These are phyloP conservation scores for Perizoma flavofasciatum DNA, from an alignment of 2,888 invertebrate species.

Conservation along the genomic window DNA sequence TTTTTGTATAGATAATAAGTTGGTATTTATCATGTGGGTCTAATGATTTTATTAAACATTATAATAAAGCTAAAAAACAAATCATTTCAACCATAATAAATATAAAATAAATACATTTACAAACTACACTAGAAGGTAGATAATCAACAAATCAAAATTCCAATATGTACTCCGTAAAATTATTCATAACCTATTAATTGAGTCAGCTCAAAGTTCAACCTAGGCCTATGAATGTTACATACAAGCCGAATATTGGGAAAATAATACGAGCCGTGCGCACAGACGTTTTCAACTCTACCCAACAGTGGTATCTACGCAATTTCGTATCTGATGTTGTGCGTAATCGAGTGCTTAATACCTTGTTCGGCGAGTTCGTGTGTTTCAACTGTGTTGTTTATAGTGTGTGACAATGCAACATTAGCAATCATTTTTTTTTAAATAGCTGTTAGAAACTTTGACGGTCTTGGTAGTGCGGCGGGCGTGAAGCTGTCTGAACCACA, in stretches of 20 bases:
- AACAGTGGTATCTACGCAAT: constrained; percentile 55
- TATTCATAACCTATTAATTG: constrained; percentile 30
- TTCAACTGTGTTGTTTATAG: background rate
- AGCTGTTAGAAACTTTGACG: too few species aligned
- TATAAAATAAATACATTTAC: background rate
- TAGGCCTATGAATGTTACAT: constrained; percentile 14
- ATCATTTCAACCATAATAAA: background rate
- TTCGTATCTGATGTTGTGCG: constrained; percentile 44
- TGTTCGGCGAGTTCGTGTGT: constrained; percentile 7
- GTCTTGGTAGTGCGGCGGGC: too few species aligned
- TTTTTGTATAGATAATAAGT: too few species aligned
- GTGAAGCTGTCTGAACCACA: too few species aligned
- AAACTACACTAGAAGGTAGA: background rate
- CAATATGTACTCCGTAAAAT: constrained; percentile 22
- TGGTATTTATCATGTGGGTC: too few species aligned
- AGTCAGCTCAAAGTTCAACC: constrained; percentile 22
- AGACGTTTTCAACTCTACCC: too few species aligned
- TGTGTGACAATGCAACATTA: background rate
- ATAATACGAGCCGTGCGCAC: constrained; percentile 48
- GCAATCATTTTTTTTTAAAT: too few species aligned
- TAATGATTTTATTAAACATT: too few species aligned
- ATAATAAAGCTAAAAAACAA: too few species aligned
- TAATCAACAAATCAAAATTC: constrained; percentile 8
- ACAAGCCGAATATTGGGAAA: constrained; percentile 50
- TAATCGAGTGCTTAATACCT: constrained; percentile 38